A percentile compares a stretch with the other conserved stretches of the same genome.
Evolutionary conservation across 2,888 invertebrate genomes (phyloP).

Genomic region (Tenthredo scrophulariae): DNA sequence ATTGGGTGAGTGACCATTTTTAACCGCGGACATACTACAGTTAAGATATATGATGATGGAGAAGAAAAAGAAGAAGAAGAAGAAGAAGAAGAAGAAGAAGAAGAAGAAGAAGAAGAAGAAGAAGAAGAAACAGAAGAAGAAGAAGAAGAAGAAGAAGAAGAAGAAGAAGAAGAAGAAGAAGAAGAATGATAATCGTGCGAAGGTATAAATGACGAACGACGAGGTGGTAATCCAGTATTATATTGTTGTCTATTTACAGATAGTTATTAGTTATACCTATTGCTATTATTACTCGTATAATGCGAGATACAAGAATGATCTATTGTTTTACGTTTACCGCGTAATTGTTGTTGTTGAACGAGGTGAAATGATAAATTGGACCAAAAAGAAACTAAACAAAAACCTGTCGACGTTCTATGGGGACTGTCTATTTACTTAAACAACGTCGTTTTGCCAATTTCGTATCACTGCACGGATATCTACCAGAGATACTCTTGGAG

Average conservation of each 20-base stretch:
- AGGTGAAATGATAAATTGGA: constrained; percentile 30
- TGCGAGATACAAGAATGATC: constrained; percentile 10
- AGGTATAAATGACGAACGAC: constrained; percentile 5
- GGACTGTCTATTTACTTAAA: background rate
- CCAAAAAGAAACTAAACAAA: background rate
- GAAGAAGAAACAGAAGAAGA: background rate
- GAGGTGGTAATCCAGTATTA: constrained; percentile 54
- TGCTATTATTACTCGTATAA: constrained; percentile 37
- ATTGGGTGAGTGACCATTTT: background rate
- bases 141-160: background rate
- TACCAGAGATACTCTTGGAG: background rate
- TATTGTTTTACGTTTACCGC: constrained; percentile 41
- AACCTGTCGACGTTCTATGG: background rate
- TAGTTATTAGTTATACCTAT: constrained; percentile 44
- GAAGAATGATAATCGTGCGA: background rate
- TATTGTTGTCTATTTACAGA: constrained; percentile 54
- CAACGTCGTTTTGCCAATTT: background rate
- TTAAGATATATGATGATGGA: background rate
- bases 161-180: background rate
- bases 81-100: background rate
- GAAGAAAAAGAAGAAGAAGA: background rate
- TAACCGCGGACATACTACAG: background rate
- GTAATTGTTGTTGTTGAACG: constrained; percentile 14
- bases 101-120: background rate
- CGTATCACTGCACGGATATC: background rate